Evolutionary conservation across 2,797 vertebrate species (phyloP).

Genomic region (Danio choprae): DNA sequence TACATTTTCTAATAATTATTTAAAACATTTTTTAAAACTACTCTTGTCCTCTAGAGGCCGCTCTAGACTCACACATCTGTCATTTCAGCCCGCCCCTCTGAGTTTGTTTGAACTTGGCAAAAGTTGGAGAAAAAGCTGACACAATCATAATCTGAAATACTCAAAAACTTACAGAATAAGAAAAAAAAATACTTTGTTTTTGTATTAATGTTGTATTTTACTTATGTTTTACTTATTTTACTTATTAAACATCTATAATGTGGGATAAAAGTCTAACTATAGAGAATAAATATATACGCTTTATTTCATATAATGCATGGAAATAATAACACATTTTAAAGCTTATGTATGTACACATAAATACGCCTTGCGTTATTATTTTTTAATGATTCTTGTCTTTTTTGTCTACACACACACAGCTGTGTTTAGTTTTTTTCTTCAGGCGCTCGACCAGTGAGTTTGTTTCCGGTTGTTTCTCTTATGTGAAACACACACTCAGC

Average conservation of each 20-base stretch:
- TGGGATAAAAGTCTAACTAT: background rate
- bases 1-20: too few species aligned
- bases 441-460: background rate
- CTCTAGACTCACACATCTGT: background rate
- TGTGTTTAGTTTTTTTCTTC: background rate
- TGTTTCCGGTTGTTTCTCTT: slow-evolving; percentile 36
- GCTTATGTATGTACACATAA: background rate
- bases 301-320: background rate
- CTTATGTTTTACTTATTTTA: too few species aligned
- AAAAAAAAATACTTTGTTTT: background rate
- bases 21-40: background rate
- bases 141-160: background rate
- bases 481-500: slow-evolving; percentile 15
- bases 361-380: too few species aligned
- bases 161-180: background rate
- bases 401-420: background rate
- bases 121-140: slow-evolving; percentile 11
- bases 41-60: slow-evolving; percentile 13
- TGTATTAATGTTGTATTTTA: background rate
- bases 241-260: background rate
- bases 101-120: background rate
- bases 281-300: background rate
- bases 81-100: background rate
- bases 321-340: background rate
- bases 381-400: background rate